These are phyloP conservation scores for Pteronura brasiliensis DNA, from an alignment of 2,113 vertebrate genomes.

Conservation along the genomic window DNA sequence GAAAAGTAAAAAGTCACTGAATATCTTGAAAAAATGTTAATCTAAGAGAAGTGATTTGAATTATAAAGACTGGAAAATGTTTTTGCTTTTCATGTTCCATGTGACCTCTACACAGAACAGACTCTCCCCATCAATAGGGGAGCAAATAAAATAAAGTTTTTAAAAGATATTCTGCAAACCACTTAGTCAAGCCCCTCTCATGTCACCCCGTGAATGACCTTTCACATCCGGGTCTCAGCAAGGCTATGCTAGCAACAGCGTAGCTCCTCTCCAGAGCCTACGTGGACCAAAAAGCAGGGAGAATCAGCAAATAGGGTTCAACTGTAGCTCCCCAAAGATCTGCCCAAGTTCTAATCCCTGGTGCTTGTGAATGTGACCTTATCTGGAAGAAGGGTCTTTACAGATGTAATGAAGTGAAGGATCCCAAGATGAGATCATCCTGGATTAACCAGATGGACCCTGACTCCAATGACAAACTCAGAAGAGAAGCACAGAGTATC, in stretches of 20 bases:
- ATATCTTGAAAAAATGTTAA: background rate
- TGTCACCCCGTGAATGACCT: background rate
- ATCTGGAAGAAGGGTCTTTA: background rate
- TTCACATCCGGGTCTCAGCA: no score
- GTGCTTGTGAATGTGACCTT: background rate
- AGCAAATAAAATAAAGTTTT: background rate
- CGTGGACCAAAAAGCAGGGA: background rate
- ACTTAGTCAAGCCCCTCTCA: background rate
- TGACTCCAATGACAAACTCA: background rate
- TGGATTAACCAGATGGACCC: background rate
- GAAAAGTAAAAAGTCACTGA: background rate
- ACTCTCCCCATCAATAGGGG: background rate
- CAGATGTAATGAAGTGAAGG: background rate
- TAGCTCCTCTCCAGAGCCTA: background rate
- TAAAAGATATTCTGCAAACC: background rate
- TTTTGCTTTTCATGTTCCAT: background rate
- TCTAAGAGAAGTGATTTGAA: background rate
- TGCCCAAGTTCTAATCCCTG: background rate
- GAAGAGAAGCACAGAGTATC: background rate
- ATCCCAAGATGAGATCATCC: background rate
- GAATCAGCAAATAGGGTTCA: background rate
- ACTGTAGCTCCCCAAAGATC: background rate
- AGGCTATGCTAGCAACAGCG: fast-evolving
- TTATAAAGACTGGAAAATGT: background rate
- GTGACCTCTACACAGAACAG: background rate